Percentiles rank a stretch among this genome's conserved stretches.
These are phyloP conservation scores for Dryobotodes eremita DNA, from an alignment of 2,888 invertebrate genomes.

Conservation along the genomic window DNA sequence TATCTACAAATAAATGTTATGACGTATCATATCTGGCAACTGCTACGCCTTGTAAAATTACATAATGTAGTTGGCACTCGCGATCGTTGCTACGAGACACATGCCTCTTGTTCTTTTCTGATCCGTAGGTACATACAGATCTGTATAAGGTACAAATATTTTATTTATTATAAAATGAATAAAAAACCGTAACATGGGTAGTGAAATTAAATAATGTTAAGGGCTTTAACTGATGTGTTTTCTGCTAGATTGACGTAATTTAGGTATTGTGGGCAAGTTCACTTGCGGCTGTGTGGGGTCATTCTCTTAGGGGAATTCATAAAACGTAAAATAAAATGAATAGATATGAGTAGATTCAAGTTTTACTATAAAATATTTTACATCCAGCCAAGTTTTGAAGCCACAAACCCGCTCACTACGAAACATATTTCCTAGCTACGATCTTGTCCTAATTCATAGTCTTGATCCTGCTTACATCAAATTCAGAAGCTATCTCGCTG, in stretches of 20 bases:
- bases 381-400: conserved; percentile 23
- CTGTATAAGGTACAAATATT: not conserved
- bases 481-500: conserved; percentile 19
- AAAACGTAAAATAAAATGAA: not conserved
- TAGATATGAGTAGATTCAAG: not conserved
- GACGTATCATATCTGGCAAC: conserved; percentile 6
- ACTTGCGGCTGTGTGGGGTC: not conserved
- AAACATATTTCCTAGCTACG: conserved; percentile 29
- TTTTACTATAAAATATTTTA: conserved; percentile 19
- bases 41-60: conserved; percentile 8
- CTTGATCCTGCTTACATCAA: conserved; percentile 38
- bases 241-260: not conserved
- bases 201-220: not conserved
- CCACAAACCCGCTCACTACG: conserved; percentile 6
- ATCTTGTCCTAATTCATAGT: conserved; percentile 46
- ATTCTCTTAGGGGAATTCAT: not conserved
- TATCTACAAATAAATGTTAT: conserved; percentile 14
- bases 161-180: not conserved
- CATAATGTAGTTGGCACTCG: not conserved
- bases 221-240: too few species aligned
- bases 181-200: not conserved
- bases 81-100: not conserved
- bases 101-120: not conserved
- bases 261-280: not conserved
- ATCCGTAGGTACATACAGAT: not conserved